Percentiles rank a stretch among this genome's conserved stretches.
phyloP scores from a whole-genome alignment of 2,797 vertebrate genomes.

The Anolis apletophallus region DNA sequence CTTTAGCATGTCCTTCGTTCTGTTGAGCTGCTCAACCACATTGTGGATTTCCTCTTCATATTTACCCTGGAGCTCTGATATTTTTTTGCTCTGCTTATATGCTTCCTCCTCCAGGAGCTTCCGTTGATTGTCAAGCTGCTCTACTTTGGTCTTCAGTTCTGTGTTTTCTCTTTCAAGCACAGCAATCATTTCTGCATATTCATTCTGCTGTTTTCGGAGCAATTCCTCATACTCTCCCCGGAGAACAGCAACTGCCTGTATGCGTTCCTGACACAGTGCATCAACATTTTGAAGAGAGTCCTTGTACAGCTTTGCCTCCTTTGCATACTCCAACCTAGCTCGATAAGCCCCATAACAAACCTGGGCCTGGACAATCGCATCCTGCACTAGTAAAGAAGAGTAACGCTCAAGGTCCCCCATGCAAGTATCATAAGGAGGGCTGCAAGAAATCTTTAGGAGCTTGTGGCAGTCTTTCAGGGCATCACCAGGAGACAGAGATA shows the following conservation, averaged over 20 bases:
- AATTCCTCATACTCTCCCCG: conserved; percentile 85
- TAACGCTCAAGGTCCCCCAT: conserved; percentile 77
- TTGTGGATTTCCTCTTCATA: conserved; percentile 83
- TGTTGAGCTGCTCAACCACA: conserved; percentile 79
- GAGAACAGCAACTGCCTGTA: conserved; percentile 80
- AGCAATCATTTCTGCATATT: conserved; percentile 81
- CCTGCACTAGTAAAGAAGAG: conserved; percentile 86
- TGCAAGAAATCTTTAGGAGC: conserved; percentile 82
- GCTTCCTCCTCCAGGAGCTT: conserved; percentile 81
- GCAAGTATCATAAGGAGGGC: conserved; percentile 76
- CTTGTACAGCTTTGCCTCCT: conserved; percentile 83
- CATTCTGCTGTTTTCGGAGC: conserved; percentile 84
- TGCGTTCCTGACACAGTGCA: conserved; percentile 83
- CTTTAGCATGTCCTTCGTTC: conserved; percentile 83
- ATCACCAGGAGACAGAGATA: conserved; percentile 71
- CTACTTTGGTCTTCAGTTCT: conserved; percentile 83
- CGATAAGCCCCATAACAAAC: conserved; percentile 91
- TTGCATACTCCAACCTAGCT: conserved; percentile 84
- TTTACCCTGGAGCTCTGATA: conserved; percentile 81
- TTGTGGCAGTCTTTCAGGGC: conserved; percentile 75
- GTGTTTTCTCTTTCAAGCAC: conserved; percentile 86
- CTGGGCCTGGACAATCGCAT: conserved; percentile 92
- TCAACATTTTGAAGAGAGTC: conserved; percentile 84
- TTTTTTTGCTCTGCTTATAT: conserved; percentile 77
- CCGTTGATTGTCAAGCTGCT: conserved; percentile 80